These are phyloP conservation scores for Agonopterix heracliana DNA, from an alignment of 2,888 invertebrate genomes.

Conservation along the genomic window DNA sequence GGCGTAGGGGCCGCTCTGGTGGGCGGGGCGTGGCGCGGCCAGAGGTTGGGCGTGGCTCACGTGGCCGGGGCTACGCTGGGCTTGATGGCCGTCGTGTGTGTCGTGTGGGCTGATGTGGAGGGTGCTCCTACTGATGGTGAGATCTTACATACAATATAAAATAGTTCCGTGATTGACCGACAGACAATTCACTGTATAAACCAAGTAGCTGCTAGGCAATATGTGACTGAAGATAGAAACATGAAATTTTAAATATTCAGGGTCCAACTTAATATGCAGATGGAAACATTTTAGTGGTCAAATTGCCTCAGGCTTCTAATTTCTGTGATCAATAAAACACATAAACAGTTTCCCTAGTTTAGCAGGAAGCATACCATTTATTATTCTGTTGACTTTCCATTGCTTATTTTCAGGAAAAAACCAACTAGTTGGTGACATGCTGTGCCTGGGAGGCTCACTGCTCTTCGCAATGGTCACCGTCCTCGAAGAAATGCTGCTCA, in stretches of 20 bases:
- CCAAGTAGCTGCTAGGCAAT: not conserved
- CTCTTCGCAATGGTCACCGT: slow-evolving; percentile 89
- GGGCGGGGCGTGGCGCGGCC: slow-evolving; percentile 85
- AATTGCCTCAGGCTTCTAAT: too few species aligned
- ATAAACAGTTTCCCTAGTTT: too few species aligned
- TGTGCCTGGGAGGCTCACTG: slow-evolving; percentile 85
- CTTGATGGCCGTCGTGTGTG: slow-evolving; percentile 87
- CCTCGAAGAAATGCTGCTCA: slow-evolving; percentile 88
- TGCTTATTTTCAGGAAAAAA: slow-evolving; percentile 78
- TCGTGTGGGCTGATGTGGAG: slow-evolving; percentile 89
- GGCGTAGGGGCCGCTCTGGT: slow-evolving; percentile 89
- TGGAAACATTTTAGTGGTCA: too few species aligned
- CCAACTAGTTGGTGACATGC: slow-evolving; percentile 87
- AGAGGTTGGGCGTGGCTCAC: slow-evolving; percentile 84
- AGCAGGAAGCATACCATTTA: too few species aligned
- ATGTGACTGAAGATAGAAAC: too few species aligned
- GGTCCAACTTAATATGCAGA: too few species aligned
- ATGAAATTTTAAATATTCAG: too few species aligned
- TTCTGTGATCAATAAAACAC: too few species aligned
- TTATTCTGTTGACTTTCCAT: too few species aligned
- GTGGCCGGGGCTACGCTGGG: slow-evolving; percentile 87
- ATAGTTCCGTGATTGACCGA: too few species aligned
- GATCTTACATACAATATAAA: not conserved
- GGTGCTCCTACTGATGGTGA: slow-evolving; percentile 79
- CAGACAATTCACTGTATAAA: too few species aligned